Evolutionary conservation across 2,888 invertebrate species (phyloP), one percentile per base, ranked within the genome.

Genomic region (Carpatolechia fugitivella): DNA sequence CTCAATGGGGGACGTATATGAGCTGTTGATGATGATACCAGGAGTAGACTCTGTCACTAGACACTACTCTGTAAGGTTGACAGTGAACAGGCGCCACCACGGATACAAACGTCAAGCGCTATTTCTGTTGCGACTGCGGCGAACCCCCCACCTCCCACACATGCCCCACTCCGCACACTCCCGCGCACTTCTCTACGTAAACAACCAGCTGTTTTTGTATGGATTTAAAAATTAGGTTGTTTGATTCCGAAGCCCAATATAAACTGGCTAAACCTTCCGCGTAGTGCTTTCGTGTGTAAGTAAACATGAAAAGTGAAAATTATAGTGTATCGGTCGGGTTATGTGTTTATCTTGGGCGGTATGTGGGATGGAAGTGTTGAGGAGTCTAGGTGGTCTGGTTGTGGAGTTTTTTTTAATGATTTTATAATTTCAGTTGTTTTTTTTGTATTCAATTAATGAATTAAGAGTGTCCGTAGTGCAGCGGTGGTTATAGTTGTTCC

Each of bases 1-100:
- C n/a, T n/a, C n/a, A n/a, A n/a, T n/a, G n/a, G n/a, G n/a, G n/a
- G n/a, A n/a, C n/a, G n/a, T n/a, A n/a, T n/a, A n/a, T n/a, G n/a
- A n/a, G n/a, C n/a, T n/a, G n/a, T n/a, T n/a, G n/a, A n/a, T n/a
- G n/a, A n/a, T n/a, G n/a, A n/a, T n/a, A 24, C 6, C 24, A 24
- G 3, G 3, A 24, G 40, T 29, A 20, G 14, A 29, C 78, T 86
- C 76, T 74, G 55, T 13, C 4, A n/a, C 1, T 1, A 5, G 1
- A n/a, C 57, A 38, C 56, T 82, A 62, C 72, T 74, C 88, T 88
- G 66, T 74, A 69, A 68, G 85, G 89, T 87, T 89, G 89, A 89
- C 89, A 89, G 81, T 85, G 86, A 89, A 85, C 88, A 90, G 89
- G 89, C 89, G 89, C 89, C 89, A 87, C 84, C 85, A 71, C 84